Evolutionary conservation across 2,888 invertebrate species (phyloP), one percentile per base, ranked within the genome.

Genomic region (Prenolepis imparis): DNA sequence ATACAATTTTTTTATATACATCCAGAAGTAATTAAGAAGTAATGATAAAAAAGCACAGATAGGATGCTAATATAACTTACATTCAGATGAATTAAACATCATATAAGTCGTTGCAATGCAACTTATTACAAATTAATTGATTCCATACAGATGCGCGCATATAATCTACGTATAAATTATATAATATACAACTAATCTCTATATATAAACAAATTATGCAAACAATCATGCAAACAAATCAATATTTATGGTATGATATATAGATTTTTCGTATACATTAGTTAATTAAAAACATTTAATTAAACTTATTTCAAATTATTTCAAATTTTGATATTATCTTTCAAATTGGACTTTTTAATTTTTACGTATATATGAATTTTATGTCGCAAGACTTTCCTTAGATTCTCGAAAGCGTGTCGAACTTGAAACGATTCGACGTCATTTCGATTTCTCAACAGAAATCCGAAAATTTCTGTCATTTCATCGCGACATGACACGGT

Each of bases 361-460:
- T 72, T 72, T 36, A 61, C 72, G 12, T 59, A 24, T 36, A 70
- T 15, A 21, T 72, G 75, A 75, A 89, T 88, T 87, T 86, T 68
- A 66, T 82, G 67, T 68, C 83, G 15, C 68, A 70, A 39, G 72
- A 89, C 89, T 90, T 90, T 90, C 90, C 90, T 90, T 75, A 84
- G 81, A 83, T 21, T 83, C 83, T 89, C 86, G 90, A 90, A 90
- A 90, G 90, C 90, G 90, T 90, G 90, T 90, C 90, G 90, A 90
- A 89, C 75, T 88, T 81, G 87, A 63, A 80, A 83, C 81, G 73
- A 83, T 82, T 88, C 81, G 63, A 84, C 84, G 87, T 84, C 84
- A 89, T 90, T 90, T 90, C 90, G 89, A 89, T 90, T 90, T 90
- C 90, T 88, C 90, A 88, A 73, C 83, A 84, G 81, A 90, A 90